These are phyloP conservation scores for Tadarida brasiliensis DNA, from an alignment of 2,797 vertebrate species.

Conservation along the genomic window DNA sequence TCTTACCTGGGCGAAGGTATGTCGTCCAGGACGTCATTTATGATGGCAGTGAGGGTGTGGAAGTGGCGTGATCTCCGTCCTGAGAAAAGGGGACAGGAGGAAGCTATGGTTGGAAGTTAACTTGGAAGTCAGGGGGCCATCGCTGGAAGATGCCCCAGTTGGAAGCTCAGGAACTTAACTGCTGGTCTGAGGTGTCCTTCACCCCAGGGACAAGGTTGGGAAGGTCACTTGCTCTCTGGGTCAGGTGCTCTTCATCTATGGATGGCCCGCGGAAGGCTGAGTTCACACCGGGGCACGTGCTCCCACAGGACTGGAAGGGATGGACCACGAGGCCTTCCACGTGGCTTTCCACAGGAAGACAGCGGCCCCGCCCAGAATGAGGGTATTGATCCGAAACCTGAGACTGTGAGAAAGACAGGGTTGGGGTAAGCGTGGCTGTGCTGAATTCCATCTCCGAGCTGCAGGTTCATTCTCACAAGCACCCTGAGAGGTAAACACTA, in stretches of 20 bases:
- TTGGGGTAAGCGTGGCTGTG: rapidly evolving
- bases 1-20: background rate
- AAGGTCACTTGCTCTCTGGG: background rate
- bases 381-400: rapidly evolving
- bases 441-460: rapidly evolving
- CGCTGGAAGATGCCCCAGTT: rapidly evolving
- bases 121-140: background rate
- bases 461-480: background rate
- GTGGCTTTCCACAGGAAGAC: background rate
- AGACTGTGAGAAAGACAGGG: rapidly evolving
- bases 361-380: background rate
- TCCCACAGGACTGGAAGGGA: background rate
- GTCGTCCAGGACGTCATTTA: rapidly evolving
- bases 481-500: background rate
- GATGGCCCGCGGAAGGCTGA: too few species aligned
- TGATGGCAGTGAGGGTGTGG: background rate
- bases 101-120: too few species aligned
- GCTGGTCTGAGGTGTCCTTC: rapidly evolving
- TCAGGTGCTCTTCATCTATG: rapidly evolving
- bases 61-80: background rate
- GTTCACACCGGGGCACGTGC: rapidly evolving
- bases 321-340: rapidly evolving
- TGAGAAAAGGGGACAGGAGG: background rate
- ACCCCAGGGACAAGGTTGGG: background rate
- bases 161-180: background rate